A percentile compares a stretch with the other conserved stretches of the same genome.
These are phyloP conservation scores for Phoenoteleia sp. DNA, from an alignment of 2,888 invertebrate genomes.

Conservation along the genomic window DNA sequence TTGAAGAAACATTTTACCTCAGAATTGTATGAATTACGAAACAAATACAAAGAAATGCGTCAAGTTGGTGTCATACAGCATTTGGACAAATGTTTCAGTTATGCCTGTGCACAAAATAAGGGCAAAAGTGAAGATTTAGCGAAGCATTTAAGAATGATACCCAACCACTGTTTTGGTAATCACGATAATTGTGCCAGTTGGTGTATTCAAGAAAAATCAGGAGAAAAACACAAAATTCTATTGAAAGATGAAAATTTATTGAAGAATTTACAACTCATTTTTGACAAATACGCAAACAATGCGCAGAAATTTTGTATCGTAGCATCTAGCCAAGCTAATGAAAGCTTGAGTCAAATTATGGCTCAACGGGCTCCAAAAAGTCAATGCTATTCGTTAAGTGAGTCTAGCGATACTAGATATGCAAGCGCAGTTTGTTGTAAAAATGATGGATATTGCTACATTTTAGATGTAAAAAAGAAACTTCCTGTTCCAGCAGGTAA, in stretches of 20 bases:
- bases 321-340: constrained; percentile 73
- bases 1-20: constrained; percentile 69
- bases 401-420: constrained; percentile 35
- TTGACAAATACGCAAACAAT: constrained; percentile 67
- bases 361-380: constrained; percentile 73
- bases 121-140: constrained; percentile 52
- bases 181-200: constrained; percentile 68
- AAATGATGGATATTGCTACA: constrained; percentile 25
- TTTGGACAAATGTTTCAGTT: constrained; percentile 66
- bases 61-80: constrained; percentile 64
- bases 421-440: constrained; percentile 23
- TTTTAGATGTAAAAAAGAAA: constrained; percentile 7
- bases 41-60: constrained; percentile 58
- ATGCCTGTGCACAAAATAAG: constrained; percentile 55
- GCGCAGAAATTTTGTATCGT: constrained; percentile 68
- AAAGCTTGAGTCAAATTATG: constrained; percentile 74
- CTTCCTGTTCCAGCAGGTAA: neutral
- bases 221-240: constrained; percentile 19
- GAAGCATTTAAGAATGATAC: constrained; percentile 45
- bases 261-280: constrained; percentile 33
- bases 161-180: constrained; percentile 61
- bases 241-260: constrained; percentile 9
- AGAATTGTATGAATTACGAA: constrained; percentile 67
- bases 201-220: constrained; percentile 47
- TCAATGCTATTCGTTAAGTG: constrained; percentile 55